Percentiles rank a stretch among this genome's conserved stretches.
These are phyloP conservation scores for Pomatorhinus ruficollis DNA, from an alignment of 2,113 vertebrate genomes.

Conservation along the genomic window DNA sequence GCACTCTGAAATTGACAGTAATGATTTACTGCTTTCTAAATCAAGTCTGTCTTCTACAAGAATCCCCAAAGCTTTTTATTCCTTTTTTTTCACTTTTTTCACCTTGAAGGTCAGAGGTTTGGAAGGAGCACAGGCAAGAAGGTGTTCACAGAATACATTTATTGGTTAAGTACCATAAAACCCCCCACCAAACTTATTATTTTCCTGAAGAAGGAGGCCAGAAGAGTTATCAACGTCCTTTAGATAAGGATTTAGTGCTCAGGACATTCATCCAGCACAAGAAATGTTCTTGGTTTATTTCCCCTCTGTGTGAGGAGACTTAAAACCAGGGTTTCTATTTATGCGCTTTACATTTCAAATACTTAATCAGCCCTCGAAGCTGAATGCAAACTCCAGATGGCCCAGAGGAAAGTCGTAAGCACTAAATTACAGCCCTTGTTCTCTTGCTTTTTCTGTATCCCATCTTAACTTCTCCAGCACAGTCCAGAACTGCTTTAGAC, in stretches of 20 bases:
- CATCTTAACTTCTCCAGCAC: neutral
- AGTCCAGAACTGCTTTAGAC: neutral
- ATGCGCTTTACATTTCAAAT: slow-evolving; percentile 12
- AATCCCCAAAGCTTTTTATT: neutral
- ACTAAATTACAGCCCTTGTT: neutral
- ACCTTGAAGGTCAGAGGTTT: neutral
- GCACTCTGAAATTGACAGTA: neutral
- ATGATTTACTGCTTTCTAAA: neutral
- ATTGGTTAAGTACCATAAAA: neutral
- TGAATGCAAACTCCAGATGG: slow-evolving; percentile 22
- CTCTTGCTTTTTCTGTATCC: neutral
- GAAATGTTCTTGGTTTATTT: slow-evolving; percentile 5
- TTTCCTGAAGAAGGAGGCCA: neutral
- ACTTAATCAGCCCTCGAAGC: neutral
- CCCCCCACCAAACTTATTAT: fast-evolving
- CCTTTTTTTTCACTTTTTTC: neutral
- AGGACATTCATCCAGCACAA: neutral
- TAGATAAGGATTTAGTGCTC: neutral
- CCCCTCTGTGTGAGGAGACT: neutral
- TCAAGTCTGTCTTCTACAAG: neutral
- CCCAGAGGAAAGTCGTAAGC: neutral
- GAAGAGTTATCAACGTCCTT: neutral
- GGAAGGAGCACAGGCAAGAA: neutral
- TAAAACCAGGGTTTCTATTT: slow-evolving; percentile 7
- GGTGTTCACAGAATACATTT: neutral